A percentile compares a stretch with the other conserved stretches of the same genome.
Evolutionary conservation across 2,797 vertebrate species (phyloP).

Genomic region (Hipposideros larvatus): DNA sequence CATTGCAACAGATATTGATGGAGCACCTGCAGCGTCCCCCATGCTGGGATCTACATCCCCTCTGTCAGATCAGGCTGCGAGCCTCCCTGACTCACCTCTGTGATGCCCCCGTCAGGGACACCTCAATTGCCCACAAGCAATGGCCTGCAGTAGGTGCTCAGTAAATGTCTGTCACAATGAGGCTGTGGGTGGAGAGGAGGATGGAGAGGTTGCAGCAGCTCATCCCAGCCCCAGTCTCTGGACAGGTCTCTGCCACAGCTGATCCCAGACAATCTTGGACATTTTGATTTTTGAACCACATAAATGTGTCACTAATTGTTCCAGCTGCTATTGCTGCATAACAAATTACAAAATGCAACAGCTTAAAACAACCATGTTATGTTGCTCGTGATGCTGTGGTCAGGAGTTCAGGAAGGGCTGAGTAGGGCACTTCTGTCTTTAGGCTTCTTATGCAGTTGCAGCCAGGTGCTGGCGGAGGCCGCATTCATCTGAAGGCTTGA

Average conservation of each 20-base stretch:
- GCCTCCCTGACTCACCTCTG: background rate
- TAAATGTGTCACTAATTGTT: background rate
- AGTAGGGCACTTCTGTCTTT: background rate
- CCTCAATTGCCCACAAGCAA: rapidly evolving
- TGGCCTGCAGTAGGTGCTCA: background rate
- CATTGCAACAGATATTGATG: background rate
- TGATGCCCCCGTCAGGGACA: background rate
- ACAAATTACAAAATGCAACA: background rate
- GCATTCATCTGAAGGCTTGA: slow-evolving; percentile 3
- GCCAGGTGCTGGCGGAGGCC: background rate
- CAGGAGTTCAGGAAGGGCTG: background rate
- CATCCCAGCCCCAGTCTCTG: background rate
- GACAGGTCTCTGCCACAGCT: background rate
- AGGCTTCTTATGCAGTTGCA: background rate
- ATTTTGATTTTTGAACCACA: background rate
- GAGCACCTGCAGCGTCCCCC: too few species aligned
- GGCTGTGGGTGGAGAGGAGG: background rate
- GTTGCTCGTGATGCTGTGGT: background rate
- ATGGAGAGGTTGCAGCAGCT: background rate
- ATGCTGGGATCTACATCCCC: background rate
- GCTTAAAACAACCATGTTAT: background rate
- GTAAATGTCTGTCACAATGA: background rate
- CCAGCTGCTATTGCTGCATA: background rate
- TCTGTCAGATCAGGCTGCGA: background rate
- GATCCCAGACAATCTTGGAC: background rate